Conservation (phyloP, 2,888 invertebrate species). For the Rhagophthalmus giganteus region DNA sequence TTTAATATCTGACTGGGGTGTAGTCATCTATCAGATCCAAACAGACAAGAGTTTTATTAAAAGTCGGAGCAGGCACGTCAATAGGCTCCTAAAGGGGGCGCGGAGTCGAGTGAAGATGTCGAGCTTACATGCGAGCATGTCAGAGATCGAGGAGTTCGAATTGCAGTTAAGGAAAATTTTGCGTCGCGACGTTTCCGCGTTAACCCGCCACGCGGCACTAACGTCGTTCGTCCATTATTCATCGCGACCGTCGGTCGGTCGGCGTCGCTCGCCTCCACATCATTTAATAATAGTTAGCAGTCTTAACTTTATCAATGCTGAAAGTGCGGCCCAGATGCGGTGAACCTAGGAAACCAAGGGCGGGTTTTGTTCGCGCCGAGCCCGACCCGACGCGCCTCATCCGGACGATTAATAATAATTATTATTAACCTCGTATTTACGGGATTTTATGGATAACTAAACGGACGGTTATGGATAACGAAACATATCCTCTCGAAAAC, state of each 20-base stretch:
- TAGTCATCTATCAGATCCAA: slow-evolving; percentile 61
- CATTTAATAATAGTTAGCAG: slow-evolving; percentile 48
- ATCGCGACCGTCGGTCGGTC: slow-evolving; percentile 45
- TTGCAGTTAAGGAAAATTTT: too few relatives aligned
- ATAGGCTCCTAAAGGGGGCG: slow-evolving; percentile 45
- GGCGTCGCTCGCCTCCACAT: slow-evolving; percentile 42
- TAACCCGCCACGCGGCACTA: slow-evolving; percentile 42
- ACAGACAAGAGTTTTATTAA: slow-evolving; percentile 63
- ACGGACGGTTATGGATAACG: not conserved
- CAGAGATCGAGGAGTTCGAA: too few relatives aligned
- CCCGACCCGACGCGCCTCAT: slow-evolving; percentile 5
- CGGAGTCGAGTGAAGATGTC: slow-evolving; percentile 29
- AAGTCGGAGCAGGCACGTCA: slow-evolving; percentile 58
- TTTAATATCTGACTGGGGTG: slow-evolving; percentile 60
- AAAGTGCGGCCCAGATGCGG: slow-evolving; percentile 41
- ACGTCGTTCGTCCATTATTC: slow-evolving; percentile 48
- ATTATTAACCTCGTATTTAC: not conserved
- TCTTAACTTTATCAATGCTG: slow-evolving; percentile 47
- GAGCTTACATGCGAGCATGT: slow-evolving; percentile 25
- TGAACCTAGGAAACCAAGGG: slow-evolving; percentile 30
- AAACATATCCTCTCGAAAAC: not conserved
- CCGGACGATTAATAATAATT: not conserved
- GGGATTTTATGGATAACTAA: too few relatives aligned
- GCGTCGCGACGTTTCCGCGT: too few relatives aligned
- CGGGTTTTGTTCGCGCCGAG: slow-evolving; percentile 17